phyloP scores from a whole-genome alignment of 2,797 vertebrate genomes.

The Pipistrellus pygmaeus region DNA sequence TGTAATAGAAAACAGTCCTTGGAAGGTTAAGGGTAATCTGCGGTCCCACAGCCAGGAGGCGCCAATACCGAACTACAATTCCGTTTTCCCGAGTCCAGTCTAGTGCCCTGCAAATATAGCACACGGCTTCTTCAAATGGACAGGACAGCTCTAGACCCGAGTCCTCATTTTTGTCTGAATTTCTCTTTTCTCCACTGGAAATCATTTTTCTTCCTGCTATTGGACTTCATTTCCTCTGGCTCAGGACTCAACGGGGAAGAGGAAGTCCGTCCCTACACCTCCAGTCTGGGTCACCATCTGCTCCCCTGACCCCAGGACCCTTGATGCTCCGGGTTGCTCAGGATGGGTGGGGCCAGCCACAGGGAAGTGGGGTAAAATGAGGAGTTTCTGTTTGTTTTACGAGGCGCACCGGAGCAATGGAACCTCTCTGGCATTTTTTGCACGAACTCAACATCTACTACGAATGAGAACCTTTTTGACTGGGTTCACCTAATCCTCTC shows the following conservation, averaged over 20 bases:
- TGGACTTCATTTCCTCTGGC: background rate
- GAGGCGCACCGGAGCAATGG: background rate
- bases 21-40: too few relatives aligned
- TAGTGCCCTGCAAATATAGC: background rate
- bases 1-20: background rate
- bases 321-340: background rate
- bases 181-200: background rate
- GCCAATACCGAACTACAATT: too few relatives aligned
- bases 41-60: fast-evolving
- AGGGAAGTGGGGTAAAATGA: background rate
- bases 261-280: background rate
- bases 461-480: background rate
- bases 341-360: background rate
- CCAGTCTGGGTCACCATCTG: constrained; percentile 35
- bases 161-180: background rate
- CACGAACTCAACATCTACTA: background rate
- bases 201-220: background rate
- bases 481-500: background rate
- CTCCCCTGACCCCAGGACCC: background rate
- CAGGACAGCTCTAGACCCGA: background rate
- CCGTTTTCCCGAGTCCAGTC: background rate
- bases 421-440: background rate
- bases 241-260: background rate
- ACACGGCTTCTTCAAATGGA: background rate
- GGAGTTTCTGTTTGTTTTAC: background rate